Evolutionary conservation across 1,140 invertebrate species (phyloP), one percentile per base, ranked within the genome.

Genomic region (Oreohelix idahoensis): DNA sequence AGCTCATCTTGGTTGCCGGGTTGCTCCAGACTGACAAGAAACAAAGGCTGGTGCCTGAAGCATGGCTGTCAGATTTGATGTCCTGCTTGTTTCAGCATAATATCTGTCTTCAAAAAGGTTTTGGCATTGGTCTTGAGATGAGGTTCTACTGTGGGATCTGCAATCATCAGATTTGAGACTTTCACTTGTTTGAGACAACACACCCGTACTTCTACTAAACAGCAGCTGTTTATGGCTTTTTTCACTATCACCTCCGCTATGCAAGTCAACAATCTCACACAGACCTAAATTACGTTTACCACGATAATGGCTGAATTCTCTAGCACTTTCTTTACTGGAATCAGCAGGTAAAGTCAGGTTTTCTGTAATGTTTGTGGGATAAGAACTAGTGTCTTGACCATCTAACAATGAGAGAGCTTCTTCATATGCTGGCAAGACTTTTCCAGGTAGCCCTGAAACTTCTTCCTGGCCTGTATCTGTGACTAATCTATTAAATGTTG

Each of bases 1-100:
- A 83, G 74, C 11, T 83, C 81, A 58, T 81, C 79, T 45, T 70
- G 63, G 36, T 45, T 71, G 17, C 69, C 71, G 26, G 38, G 1
- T 5, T 39, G 35, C 38, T 26, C 8, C n/a, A 29, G 29, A 26
- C 36, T 74, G 71, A 39, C 1, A 39, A 29, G 71, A 23, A 32
- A 29, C 2, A 36, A 42, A 74, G 1, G 71, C 23, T 13, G 38
- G 71, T 39, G 71, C 71, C 38, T 29, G 71, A 49, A 74, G 71
- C 71, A 74, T 74, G 36, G 38, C 38, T n/a, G 38, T 10, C 71
- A 74, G 71, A 74, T 36, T 74, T n/a, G 71, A 49, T 10, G 4
- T 29, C 8, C 71, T 74, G 71, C 8, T 29, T 39, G 36, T 35
- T 39, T 11, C 42, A 2, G 17, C 29, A 13, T 32, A 0, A 29